Evolutionary conservation across 2,113 vertebrate species (phyloP).

Genomic region (Chloropsis hardwickii): DNA sequence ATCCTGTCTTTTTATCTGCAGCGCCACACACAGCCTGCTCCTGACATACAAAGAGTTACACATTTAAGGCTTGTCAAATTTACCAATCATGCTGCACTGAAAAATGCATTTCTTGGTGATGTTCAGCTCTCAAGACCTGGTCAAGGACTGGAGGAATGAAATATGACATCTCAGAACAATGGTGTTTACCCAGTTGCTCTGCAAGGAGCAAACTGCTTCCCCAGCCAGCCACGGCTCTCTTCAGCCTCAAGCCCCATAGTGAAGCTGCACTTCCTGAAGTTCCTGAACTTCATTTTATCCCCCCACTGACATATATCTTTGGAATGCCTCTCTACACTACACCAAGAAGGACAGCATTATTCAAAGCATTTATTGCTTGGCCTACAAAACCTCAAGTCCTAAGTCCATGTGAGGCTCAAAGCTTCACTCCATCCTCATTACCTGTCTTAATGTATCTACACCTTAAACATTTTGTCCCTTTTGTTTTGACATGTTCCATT

Average conservation of each 20-base stretch:
- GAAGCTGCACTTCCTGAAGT: neutral
- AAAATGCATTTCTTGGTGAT: neutral
- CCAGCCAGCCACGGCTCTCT: neutral
- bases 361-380: neutral
- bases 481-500: neutral
- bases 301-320: neutral
- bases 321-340: neutral
- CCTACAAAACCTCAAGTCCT: neutral
- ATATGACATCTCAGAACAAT: neutral
- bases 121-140: neutral
- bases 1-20: neutral
- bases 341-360: neutral
- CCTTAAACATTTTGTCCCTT: accelerated
- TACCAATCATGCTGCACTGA: neutral
- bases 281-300: neutral
- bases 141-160: neutral
- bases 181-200: neutral
- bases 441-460: neutral
- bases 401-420: accelerated
- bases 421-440: neutral
- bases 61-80: neutral
- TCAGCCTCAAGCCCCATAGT: neutral
- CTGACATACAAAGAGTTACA: neutral
- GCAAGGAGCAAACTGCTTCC: neutral
- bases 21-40: neutral